Conservation (phyloP, 2,113 vertebrate genomes). For the Sceloporus tristichus region DNA sequence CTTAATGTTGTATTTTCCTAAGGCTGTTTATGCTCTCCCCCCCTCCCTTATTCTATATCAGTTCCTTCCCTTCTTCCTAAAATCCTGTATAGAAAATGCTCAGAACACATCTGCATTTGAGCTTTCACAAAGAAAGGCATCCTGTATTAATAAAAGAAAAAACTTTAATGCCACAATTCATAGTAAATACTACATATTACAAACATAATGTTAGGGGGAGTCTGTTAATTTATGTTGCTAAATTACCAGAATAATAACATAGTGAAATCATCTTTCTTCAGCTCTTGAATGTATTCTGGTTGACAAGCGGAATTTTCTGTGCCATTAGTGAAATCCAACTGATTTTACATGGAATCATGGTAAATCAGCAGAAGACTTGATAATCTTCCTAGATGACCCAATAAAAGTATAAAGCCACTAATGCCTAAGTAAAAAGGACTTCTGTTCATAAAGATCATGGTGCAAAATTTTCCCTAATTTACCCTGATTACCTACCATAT, state of each 20-base stretch:
- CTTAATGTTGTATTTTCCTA: neutral
- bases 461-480: neutral
- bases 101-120: slow-evolving; percentile 20
- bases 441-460: neutral
- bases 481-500: too few species aligned
- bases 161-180: neutral
- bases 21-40: too few species aligned
- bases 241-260: slow-evolving; percentile 87
- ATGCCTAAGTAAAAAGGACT: neutral
- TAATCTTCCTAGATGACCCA: too few species aligned
- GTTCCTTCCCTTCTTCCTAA: neutral
- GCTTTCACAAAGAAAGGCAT: neutral
- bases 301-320: slow-evolving; percentile 80
- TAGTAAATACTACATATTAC: neutral
- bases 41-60: neutral
- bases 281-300: slow-evolving; percentile 83
- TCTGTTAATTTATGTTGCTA: neutral
- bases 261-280: slow-evolving; percentile 84
- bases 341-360: slow-evolving; percentile 87
- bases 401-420: too few species aligned
- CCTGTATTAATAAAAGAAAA: neutral
- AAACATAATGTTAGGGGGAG: neutral
- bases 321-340: slow-evolving; percentile 89
- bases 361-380: too few species aligned
- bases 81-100: neutral